Evolutionary conservation across 2,113 vertebrate species (phyloP).

Genomic region (Dasyornis broadbenti): DNA sequence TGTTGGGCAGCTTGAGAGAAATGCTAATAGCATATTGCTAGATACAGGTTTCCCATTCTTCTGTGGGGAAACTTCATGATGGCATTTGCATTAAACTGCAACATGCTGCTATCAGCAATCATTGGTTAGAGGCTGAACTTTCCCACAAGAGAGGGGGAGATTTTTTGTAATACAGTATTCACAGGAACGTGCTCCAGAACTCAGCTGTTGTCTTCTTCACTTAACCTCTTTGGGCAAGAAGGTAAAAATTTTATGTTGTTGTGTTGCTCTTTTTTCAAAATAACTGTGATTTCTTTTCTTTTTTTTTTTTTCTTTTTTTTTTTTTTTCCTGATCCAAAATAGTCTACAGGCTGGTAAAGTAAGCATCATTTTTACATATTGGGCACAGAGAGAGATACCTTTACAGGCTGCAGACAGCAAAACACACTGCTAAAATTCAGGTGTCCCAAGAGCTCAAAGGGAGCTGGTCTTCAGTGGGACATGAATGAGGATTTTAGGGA

Average conservation of each 20-base stretch:
- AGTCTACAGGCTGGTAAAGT: background rate
- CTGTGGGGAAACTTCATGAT: background rate
- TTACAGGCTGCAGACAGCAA: background rate
- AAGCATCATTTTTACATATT: background rate
- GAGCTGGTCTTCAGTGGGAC: background rate
- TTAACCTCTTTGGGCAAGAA: conserved; percentile 34
- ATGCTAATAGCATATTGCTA: background rate
- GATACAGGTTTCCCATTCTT: background rate
- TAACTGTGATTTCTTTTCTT: no score
- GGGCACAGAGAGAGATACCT: background rate
- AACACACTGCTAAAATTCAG: background rate
- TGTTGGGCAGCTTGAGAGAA: background rate
- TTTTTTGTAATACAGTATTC: background rate
- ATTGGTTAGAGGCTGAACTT: conserved; percentile 8
- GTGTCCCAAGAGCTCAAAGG: background rate
- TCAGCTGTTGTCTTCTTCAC: conserved; percentile 12
- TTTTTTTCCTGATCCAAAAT: background rate
- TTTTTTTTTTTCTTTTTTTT: no score
- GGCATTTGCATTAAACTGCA: background rate
- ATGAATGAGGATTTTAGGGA: background rate
- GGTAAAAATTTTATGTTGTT: conserved; percentile 29
- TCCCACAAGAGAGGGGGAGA: background rate
- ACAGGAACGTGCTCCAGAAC: background rate
- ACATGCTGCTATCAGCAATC: background rate
- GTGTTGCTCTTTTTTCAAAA: background rate